Percentiles rank a stretch among this genome's conserved stretches.
phyloP scores from a whole-genome alignment of 2,113 vertebrate genomes.

The Onychorhynchus coronatus region DNA sequence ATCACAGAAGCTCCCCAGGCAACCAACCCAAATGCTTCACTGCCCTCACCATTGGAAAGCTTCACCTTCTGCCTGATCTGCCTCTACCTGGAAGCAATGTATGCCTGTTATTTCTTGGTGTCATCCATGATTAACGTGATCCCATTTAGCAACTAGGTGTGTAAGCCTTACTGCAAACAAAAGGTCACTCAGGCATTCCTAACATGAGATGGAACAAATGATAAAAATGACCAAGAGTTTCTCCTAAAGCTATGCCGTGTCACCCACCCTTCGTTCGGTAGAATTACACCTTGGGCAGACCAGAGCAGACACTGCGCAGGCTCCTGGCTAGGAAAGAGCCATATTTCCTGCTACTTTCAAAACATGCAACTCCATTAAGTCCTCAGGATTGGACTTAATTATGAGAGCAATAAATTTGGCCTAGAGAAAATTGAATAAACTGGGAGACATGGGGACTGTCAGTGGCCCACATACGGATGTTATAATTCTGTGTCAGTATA shows the following conservation, averaged over 20 bases:
- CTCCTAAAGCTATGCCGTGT: not conserved
- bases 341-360: not conserved
- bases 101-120: slow-evolving; percentile 21
- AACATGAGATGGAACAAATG: not conserved
- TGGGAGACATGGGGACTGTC: not conserved
- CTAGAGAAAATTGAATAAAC: slow-evolving; percentile 50
- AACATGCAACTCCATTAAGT: slow-evolving; percentile 6
- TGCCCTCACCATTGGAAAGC: not conserved
- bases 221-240: not conserved
- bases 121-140: not conserved
- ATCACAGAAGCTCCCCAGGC: not conserved
- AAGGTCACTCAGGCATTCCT: not conserved
- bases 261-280: fast-evolving
- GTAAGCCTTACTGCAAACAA: not conserved
- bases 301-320: fast-evolving
- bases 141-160: not conserved
- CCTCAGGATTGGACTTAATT: slow-evolving; percentile 18
- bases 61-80: not conserved
- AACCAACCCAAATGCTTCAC: not conserved
- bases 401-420: slow-evolving; percentile 35
- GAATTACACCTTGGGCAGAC: not conserved
- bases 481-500: slow-evolving; percentile 21
- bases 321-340: not conserved
- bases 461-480: slow-evolving; percentile 12
- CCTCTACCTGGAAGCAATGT: slow-evolving; percentile 3